Percentiles rank a stretch among this genome's conserved stretches.
phyloP scores from a whole-genome alignment of 2,888 invertebrate species.

The Aquatica leii region DNA sequence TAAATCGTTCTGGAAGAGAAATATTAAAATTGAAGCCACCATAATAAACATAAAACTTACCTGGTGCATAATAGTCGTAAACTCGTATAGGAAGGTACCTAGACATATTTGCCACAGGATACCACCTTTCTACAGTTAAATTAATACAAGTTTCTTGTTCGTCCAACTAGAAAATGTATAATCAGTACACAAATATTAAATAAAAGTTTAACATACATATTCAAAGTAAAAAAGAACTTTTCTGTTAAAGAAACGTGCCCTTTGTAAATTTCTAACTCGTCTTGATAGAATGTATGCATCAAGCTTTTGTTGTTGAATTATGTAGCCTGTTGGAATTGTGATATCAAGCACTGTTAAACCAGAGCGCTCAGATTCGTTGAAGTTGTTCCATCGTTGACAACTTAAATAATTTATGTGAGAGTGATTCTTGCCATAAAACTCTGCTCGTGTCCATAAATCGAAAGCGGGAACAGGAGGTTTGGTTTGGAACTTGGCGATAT shows the following conservation, averaged over 20 bases:
- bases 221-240: slow-evolving; percentile 94
- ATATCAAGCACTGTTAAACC: slow-evolving; percentile 90
- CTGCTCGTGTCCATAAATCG: slow-evolving; percentile 75
- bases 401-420: slow-evolving; percentile 88
- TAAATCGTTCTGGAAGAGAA: slow-evolving; percentile 79
- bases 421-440: slow-evolving; percentile 89
- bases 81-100: slow-evolving; percentile 87
- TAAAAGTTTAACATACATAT: slow-evolving; percentile 69
- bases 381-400: slow-evolving; percentile 83
- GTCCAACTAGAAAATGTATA: slow-evolving; percentile 71
- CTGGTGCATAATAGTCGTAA: slow-evolving; percentile 96
- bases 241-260: slow-evolving; percentile 81
- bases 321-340: slow-evolving; percentile 89
- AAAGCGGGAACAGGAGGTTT: slow-evolving; percentile 85
- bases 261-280: slow-evolving; percentile 80
- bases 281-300: slow-evolving; percentile 85
- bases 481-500: slow-evolving; percentile 83
- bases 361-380: slow-evolving; percentile 80
- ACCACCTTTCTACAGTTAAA: slow-evolving; percentile 94
- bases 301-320: slow-evolving; percentile 88
- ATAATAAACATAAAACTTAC: slow-evolving; percentile 61
- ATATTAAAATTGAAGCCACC: not conserved
- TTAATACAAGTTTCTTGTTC: slow-evolving; percentile 86
- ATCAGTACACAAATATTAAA: slow-evolving; percentile 4
- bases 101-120: slow-evolving; percentile 96